Evolutionary conservation across 2,113 vertebrate species (phyloP), one percentile per base, ranked within the genome.

Genomic region (Anarrhichthys ocellatus): DNA sequence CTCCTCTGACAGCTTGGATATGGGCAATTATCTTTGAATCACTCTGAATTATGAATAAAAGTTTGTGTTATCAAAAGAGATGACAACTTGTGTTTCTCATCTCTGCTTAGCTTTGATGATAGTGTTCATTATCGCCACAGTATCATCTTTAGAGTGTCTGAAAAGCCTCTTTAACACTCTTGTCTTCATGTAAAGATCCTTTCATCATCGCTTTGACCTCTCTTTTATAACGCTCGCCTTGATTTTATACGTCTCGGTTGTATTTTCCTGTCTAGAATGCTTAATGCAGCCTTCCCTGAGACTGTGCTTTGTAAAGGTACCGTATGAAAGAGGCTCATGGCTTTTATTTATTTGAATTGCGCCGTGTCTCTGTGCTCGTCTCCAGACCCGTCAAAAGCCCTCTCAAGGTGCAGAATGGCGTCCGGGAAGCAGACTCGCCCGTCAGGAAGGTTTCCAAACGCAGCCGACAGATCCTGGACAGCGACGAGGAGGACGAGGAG

Each of bases 401-500:
- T 0, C 91, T 97, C 29, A 96, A 96, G 83, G 94, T 95, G 67
- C 92, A 94, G 88, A 98, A 97, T 17, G 93, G 94, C 20, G 87
- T 81, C 17, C 82, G 61, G 0, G 94, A 94, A 17, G 29, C 44
- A 0, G 94, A 96, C 17, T 96, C 96, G 0, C 94, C 96, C 0
- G 52, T 96, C 63, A 97, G 96, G 86, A 94, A 93, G 64, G 84
- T 84, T 0, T 65, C 77, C 29, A 96, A 95, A 85, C 96, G 94
- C 81, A 85, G 90, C 76, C 93, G 91, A 5, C 92, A 88, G 66
- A 90, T 96, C 77, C 1, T 97, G 68, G 95, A 96, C 83, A 96
- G 96, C 1, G 96, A 96, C 0, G 96, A 96, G 0, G 96, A 96
- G 0, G 97, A 97, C 5, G 96, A 96, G 1, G 54, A 56, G 0